Evolutionary conservation across 2,797 vertebrate genomes (phyloP).

Genomic region (Hemibagrus guttatus): DNA sequence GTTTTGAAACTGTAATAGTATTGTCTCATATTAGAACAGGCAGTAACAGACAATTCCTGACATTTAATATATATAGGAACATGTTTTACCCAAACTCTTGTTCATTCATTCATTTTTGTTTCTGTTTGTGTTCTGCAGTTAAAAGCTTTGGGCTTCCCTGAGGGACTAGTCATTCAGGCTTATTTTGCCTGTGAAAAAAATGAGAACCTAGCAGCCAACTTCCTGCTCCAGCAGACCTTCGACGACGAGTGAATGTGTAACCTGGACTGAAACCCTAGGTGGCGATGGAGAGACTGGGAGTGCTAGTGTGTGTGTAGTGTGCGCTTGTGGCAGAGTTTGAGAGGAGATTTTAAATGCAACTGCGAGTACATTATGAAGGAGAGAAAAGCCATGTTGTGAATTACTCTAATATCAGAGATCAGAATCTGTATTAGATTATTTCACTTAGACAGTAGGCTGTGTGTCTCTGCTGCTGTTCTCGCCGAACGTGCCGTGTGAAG

Average conservation of each 20-base stretch:
- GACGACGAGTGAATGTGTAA: slow-evolving; percentile 74
- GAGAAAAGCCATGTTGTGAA: slow-evolving; percentile 55
- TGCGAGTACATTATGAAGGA: slow-evolving; percentile 44
- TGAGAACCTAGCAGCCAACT: slow-evolving; percentile 80
- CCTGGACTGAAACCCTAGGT: slow-evolving; percentile 10
- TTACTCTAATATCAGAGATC: slow-evolving; percentile 59
- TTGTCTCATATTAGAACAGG: neutral
- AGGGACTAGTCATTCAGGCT: slow-evolving; percentile 81
- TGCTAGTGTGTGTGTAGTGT: slow-evolving; percentile 47
- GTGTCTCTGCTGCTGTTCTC: slow-evolving; percentile 62
- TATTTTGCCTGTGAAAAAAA: slow-evolving; percentile 84
- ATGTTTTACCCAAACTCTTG: neutral
- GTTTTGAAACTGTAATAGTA: neutral
- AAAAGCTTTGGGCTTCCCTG: slow-evolving; percentile 80
- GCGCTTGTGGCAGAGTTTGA: slow-evolving; percentile 42
- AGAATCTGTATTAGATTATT: slow-evolving; percentile 59
- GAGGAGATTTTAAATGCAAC: slow-evolving; percentile 27
- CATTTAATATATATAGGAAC: neutral
- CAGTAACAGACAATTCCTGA: neutral
- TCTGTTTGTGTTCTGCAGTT: slow-evolving; percentile 69
- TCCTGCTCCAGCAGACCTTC: slow-evolving; percentile 80
- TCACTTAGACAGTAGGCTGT: slow-evolving; percentile 41
- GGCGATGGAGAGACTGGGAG: slow-evolving; percentile 32
- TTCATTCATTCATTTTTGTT: neutral
- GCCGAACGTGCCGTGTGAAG: slow-evolving; percentile 57